These are phyloP conservation scores for Aepyceros melampus DNA, from an alignment of 2,113 vertebrate genomes.

Conservation along the genomic window DNA sequence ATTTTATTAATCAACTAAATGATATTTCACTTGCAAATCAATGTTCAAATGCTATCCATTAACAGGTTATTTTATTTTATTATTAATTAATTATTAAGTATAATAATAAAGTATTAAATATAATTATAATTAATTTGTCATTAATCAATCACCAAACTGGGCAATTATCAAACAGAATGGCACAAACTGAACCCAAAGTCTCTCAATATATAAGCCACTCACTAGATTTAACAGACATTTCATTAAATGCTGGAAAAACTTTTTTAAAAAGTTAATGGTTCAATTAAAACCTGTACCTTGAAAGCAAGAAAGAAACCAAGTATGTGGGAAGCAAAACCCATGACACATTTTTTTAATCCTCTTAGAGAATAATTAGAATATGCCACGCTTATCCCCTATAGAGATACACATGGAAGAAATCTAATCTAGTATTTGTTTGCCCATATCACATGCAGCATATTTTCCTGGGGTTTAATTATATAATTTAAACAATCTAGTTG, in stretches of 20 bases:
- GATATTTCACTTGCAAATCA: slow-evolving; percentile 14
- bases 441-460: background rate
- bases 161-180: background rate
- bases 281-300: slow-evolving; percentile 16
- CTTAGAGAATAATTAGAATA: background rate
- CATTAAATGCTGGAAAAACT: background rate
- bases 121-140: background rate
- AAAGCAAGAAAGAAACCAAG: slow-evolving; percentile 26
- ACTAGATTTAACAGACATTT: background rate
- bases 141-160: background rate
- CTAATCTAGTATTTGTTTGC: background rate
- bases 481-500: slow-evolving; percentile 16
- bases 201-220: background rate
- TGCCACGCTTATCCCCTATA: background rate
- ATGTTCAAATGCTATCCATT: background rate
- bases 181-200: background rate
- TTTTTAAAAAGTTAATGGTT: background rate
- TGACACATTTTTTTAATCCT: background rate
- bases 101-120: background rate
- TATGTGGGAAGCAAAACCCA: background rate
- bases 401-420: background rate
- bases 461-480: background rate
- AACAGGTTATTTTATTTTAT: background rate
- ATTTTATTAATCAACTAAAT: background rate
- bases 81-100: background rate